These are phyloP conservation scores for Salvator merianae DNA, from an alignment of 2,113 vertebrate species.

Conservation along the genomic window DNA sequence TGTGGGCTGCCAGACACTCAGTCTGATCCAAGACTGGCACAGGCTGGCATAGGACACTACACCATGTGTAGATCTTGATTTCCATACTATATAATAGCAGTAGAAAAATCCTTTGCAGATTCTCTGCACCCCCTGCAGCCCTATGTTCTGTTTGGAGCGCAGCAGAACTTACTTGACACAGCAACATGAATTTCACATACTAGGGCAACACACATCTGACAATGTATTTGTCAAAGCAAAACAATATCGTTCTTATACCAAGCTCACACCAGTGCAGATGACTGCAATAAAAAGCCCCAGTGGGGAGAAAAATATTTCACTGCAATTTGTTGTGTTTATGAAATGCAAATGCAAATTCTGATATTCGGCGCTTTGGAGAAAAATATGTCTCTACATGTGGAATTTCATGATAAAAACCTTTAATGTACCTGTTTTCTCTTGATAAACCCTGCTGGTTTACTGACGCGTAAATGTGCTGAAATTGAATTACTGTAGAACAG, in stretches of 20 bases:
- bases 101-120: too few species aligned
- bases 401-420: constrained; percentile 85
- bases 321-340: constrained; percentile 69
- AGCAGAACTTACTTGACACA: too few species aligned
- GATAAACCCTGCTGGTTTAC: constrained; percentile 84
- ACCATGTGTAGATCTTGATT: too few species aligned
- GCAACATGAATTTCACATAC: too few species aligned
- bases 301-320: constrained; percentile 58
- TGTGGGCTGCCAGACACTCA: too few species aligned
- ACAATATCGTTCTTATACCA: constrained; percentile 36
- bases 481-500: constrained; percentile 90
- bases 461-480: constrained; percentile 80
- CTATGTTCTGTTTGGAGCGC: too few species aligned
- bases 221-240: constrained; percentile 11
- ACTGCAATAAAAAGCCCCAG: constrained; percentile 56
- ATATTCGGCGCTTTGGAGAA: constrained; percentile 67
- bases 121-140: too few species aligned
- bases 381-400: constrained; percentile 79
- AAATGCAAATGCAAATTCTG: constrained; percentile 79
- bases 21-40: too few species aligned
- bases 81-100: too few species aligned
- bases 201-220: neutral
- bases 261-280: constrained; percentile 48
- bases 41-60: too few species aligned
- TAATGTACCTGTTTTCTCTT: constrained; percentile 78